Conservation (phyloP, 2,113 vertebrate genomes). For the Aldabrachelys gigantea region DNA sequence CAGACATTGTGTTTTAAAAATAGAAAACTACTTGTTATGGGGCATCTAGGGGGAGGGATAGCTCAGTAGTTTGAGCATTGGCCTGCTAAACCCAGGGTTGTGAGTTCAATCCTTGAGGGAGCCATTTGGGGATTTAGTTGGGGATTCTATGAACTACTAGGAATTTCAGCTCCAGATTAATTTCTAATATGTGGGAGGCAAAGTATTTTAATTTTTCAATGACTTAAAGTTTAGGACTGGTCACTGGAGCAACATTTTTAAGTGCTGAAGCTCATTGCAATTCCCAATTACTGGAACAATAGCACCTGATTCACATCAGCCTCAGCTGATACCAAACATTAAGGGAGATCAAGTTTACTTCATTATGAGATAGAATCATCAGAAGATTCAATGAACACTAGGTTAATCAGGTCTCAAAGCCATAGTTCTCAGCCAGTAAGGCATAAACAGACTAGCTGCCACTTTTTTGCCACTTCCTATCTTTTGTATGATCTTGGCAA, state of each 20-base stretch:
- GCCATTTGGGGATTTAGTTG: too few relatives aligned
- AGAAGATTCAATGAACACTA: neutral
- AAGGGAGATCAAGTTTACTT: too few relatives aligned
- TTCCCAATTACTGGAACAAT: neutral
- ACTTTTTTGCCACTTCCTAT: neutral
- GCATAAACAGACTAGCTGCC: neutral
- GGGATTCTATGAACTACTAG: neutral
- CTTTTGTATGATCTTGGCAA: neutral
- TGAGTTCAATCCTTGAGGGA: too few relatives aligned
- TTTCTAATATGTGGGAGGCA: neutral
- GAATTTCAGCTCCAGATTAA: constrained; percentile 1
- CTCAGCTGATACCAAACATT: neutral
- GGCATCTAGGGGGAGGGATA: too few relatives aligned
- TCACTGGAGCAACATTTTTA: neutral
- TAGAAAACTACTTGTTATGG: neutral
- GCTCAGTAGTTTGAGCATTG: too few relatives aligned
- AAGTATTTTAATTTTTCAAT: neutral
- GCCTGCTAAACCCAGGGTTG: too few relatives aligned
- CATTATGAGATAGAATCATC: too few relatives aligned
- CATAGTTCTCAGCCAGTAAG: neutral
- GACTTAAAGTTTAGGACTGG: neutral
- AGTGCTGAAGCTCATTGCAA: neutral
- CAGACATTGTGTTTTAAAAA: constrained; percentile 27
- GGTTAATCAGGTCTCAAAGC: neutral
- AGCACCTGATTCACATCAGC: neutral